A percentile compares a stretch with the other conserved stretches of the same genome.
Conservation (phyloP, 2,113 vertebrate genomes). For the Nyctereutes procyonoides region DNA sequence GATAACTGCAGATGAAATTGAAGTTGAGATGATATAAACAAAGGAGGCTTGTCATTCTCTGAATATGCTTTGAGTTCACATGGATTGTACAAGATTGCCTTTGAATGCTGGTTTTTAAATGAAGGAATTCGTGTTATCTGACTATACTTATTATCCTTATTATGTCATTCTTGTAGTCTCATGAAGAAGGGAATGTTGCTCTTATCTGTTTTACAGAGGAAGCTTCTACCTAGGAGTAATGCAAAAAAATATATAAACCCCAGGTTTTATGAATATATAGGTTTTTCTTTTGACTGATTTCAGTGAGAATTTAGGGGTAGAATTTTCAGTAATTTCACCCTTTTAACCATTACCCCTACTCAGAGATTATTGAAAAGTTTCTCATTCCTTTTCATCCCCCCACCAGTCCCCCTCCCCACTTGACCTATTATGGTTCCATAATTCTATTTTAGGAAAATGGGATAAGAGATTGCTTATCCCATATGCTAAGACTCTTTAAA, state of each 20-base stretch:
- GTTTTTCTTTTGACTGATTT: not conserved
- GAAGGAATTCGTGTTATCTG: constrained; percentile 72
- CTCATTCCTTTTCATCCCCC: not conserved
- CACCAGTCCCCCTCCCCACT: too few species aligned
- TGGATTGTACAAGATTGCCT: constrained; percentile 67
- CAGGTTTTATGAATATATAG: not conserved
- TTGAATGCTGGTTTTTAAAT: constrained; percentile 67
- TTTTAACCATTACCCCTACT: not conserved
- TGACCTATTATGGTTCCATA: not conserved
- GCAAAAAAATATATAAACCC: not conserved
- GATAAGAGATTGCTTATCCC: constrained; percentile 44
- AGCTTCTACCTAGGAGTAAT: not conserved
- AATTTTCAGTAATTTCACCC: not conserved
- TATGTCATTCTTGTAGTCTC: not conserved
- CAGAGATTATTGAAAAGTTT: constrained; percentile 41
- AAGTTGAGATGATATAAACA: constrained; percentile 63
- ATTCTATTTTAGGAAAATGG: constrained; percentile 65
- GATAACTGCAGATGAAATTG: constrained; percentile 63
- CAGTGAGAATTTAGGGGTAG: constrained; percentile 15
- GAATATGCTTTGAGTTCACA: constrained; percentile 63
- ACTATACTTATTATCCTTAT: constrained; percentile 62
- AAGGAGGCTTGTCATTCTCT: constrained; percentile 31
- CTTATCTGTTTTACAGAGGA: constrained; percentile 33
- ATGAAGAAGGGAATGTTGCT: constrained; percentile 9
- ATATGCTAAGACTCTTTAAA: constrained; percentile 50